These are phyloP conservation scores for Axinella damicornis DNA, from an alignment of 37 sponge, comb jelly and placozoan genomes.

Conservation along the genomic window DNA sequence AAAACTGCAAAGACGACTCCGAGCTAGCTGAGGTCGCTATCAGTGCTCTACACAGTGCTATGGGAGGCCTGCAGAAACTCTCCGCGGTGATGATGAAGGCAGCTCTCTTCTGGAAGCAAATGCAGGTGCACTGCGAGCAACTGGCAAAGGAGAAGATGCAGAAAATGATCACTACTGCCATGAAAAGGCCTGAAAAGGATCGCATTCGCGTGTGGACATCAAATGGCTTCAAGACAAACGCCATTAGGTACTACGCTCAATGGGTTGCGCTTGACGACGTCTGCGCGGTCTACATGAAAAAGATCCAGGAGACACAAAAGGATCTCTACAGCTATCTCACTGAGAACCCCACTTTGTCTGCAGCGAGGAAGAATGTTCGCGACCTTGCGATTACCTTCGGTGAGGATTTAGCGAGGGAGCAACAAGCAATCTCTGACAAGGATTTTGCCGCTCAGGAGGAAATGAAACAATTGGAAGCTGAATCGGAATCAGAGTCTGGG, in stretches of 20 bases:
- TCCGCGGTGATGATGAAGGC: slow-evolving; percentile 35
- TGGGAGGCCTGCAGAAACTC: slow-evolving; percentile 34
- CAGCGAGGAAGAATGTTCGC: slow-evolving; percentile 10
- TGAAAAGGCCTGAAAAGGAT: not conserved
- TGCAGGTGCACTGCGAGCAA: slow-evolving; percentile 41
- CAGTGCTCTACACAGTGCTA: slow-evolving; percentile 21
- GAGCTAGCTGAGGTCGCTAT: slow-evolving; percentile 7
- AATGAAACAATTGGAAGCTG: no score
- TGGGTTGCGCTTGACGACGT: slow-evolving; percentile 50
- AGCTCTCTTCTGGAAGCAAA: slow-evolving; percentile 37
- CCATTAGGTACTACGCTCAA: slow-evolving; percentile 27
- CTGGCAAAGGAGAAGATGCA: slow-evolving; percentile 4
- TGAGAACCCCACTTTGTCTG: slow-evolving; percentile 13
- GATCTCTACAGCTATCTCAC: slow-evolving; percentile 21
- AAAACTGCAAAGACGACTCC: not conserved
- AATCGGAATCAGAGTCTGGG: no score
- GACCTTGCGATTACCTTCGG: slow-evolving; percentile 12
- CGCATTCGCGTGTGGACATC: slow-evolving; percentile 39
- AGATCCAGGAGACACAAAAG: slow-evolving; percentile 31
- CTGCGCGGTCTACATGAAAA: slow-evolving; percentile 21
- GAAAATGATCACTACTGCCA: slow-evolving; percentile 8
- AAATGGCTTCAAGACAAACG: slow-evolving; percentile 8
- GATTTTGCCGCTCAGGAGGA: no score
- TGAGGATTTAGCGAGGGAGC: no score
- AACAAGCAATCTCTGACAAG: no score